These are phyloP conservation scores for Pica pica DNA, from an alignment of 2,113 vertebrate species.

Conservation along the genomic window DNA sequence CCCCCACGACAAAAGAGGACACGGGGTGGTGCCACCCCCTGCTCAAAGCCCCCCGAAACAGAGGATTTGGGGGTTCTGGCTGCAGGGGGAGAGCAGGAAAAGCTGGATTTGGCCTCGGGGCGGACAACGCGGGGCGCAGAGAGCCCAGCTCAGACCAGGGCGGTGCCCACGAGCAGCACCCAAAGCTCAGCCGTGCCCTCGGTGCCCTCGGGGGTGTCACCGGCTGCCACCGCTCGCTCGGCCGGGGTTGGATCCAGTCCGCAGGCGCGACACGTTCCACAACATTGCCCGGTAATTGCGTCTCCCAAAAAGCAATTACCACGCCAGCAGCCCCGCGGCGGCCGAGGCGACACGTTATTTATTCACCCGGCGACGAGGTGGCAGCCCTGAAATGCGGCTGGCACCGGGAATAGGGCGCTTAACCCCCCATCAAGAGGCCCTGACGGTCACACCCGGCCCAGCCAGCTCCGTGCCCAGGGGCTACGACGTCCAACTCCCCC, in stretches of 20 bases:
- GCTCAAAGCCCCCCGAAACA: not conserved
- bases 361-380: not conserved
- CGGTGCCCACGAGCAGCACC: not conserved
- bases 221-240: not conserved
- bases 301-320: not conserved
- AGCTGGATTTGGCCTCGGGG: accelerated
- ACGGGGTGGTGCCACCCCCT: accelerated
- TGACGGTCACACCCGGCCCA: accelerated
- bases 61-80: not conserved
- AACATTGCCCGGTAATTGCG: not conserved
- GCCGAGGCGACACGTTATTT: not conserved
- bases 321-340: not conserved
- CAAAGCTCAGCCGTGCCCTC: not conserved
- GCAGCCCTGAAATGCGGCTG: not conserved
- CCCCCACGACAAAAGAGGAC: no score
- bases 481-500: accelerated
- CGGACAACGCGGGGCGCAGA: accelerated
- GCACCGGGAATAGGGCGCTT: not conserved
- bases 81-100: no score
- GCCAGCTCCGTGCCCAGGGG: not conserved
- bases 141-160: accelerated
- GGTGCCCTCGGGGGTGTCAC: not conserved
- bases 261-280: not conserved
- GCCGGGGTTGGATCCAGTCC: accelerated
- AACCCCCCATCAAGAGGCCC: accelerated